Evolutionary conservation across 2,797 vertebrate species (phyloP), one percentile per base, ranked within the genome.

Genomic region (Cryptoblepharus egeriae): DNA sequence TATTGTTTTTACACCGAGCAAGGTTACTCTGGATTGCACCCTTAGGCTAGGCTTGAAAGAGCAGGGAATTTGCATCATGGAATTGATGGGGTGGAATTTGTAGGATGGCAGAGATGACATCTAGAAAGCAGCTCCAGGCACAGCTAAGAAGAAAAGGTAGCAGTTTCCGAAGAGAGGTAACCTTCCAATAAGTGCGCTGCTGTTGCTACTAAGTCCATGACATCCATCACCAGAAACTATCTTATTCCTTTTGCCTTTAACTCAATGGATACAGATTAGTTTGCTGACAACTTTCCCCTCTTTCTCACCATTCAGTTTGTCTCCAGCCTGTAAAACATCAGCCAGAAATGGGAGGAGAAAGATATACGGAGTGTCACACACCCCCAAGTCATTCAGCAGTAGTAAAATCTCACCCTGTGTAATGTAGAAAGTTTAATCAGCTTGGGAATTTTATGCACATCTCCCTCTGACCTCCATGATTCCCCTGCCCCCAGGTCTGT

Each of bases 341-440:
- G 64, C 74, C 91, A 93, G 73, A 85, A 16, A 11, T 22, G 76
- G 86, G 89, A 83, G 88, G 89, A 83, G 86, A 79, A 87, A 85
- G 82, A 73, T 63, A 73, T 75, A 28, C 78, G 71, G 74, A 49
- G 49, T 15, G 80, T 83, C 78, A 68, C 84, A 77, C 83, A 79
- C 86, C 89, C 80, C 86, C 0, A 1, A 93, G 87, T 88, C 84
- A 83, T 82, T 92, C 84, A 83, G 28, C 63, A 75, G 87, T 86
- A 75, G 42, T 91, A 71, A 95, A 91, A 92, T 88, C 91, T 80
- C 81, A 85, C 86, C 81, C 72, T 13, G 76, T 13, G 76, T 4
- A 85, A 75, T 84, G 80, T 63, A 83, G 80, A 84, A 88, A 82
- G 1, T 89, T 91, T 92, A 93, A 94, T 93, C 92, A 93, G 87